Percentiles rank a stretch among this genome's conserved stretches.
Conservation (phyloP, 2,888 invertebrate genomes). For the Synanthedon formicaeformis region DNA sequence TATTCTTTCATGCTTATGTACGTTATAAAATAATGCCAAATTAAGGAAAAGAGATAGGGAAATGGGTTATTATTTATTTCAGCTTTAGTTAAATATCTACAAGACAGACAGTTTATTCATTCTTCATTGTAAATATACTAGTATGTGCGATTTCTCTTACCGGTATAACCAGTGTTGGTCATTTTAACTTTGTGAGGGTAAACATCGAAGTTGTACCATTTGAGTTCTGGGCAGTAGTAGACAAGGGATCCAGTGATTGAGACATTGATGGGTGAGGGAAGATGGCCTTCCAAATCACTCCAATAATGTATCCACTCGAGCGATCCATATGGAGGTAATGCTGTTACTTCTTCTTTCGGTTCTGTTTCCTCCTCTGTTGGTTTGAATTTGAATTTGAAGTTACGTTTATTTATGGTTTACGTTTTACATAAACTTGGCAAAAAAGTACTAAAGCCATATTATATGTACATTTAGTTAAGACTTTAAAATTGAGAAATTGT, state of each 20-base stretch:
- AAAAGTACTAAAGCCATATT: too few species aligned
- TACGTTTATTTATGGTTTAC: background rate
- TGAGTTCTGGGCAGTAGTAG: constrained; percentile 55
- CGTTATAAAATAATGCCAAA: too few species aligned
- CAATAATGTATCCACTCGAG: constrained; percentile 45
- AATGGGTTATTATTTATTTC: too few species aligned
- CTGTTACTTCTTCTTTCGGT: constrained; percentile 15
- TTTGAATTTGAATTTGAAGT: background rate
- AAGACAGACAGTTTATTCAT: too few species aligned
- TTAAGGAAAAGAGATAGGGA: too few species aligned
- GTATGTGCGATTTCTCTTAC: constrained; percentile 34
- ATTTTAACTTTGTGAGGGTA: constrained; percentile 74
- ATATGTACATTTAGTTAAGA: too few species aligned
- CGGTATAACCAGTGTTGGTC: constrained; percentile 76
- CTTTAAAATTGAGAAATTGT: too few species aligned
- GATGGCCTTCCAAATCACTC: constrained; percentile 38
- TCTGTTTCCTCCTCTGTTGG: constrained; percentile 20
- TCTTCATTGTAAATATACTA: too few species aligned
- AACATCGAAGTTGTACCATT: constrained; percentile 70
- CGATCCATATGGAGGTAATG: constrained; percentile 30
- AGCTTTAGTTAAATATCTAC: too few species aligned
- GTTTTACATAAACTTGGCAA: too few species aligned
- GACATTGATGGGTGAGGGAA: constrained; percentile 48
- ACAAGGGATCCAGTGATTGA: constrained; percentile 45
- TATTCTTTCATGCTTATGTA: too few species aligned